A percentile compares a stretch with the other conserved stretches of the same genome.
phyloP scores from a whole-genome alignment of 2,888 invertebrate species.

The Nezara viridula region DNA sequence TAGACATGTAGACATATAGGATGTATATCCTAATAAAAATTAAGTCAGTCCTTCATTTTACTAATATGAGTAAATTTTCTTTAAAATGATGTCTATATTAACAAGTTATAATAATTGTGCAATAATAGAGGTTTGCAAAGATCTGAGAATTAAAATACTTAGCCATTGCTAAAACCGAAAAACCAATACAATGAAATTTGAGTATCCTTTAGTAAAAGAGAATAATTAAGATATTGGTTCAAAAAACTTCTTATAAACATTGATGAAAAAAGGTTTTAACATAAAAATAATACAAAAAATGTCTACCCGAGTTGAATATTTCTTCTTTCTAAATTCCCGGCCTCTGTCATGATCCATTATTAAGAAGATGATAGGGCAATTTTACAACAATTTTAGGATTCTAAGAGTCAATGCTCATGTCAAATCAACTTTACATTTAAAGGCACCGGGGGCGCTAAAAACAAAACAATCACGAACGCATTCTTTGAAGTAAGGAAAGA shows the following conservation, averaged over 20 bases:
- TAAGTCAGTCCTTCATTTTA: neutral
- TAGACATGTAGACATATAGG: too few relatives aligned
- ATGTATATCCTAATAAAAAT: neutral
- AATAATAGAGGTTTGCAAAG: too few relatives aligned
- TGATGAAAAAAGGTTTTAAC: neutral
- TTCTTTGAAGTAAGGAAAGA: neutral
- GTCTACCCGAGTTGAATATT: slow-evolving; percentile 59
- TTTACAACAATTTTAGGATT: neutral
- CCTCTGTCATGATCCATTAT: slow-evolving; percentile 62
- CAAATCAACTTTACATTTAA: neutral
- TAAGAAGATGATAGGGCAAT: neutral
- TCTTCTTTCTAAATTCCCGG: slow-evolving; percentile 61
- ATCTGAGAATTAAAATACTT: too few relatives aligned
- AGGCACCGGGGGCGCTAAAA: neutral
- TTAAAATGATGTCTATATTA: too few relatives aligned
- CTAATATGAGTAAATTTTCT: too few relatives aligned
- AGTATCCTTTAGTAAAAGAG: neutral
- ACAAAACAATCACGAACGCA: neutral
- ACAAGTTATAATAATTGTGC: too few relatives aligned
- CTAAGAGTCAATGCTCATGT: neutral
- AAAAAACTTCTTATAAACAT: neutral
- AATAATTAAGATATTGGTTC: neutral
- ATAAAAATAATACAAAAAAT: neutral
- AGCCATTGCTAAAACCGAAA: too few relatives aligned
- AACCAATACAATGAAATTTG: neutral